phyloP scores from a whole-genome alignment of 2,888 invertebrate species.

The Corythucha ciliata region DNA sequence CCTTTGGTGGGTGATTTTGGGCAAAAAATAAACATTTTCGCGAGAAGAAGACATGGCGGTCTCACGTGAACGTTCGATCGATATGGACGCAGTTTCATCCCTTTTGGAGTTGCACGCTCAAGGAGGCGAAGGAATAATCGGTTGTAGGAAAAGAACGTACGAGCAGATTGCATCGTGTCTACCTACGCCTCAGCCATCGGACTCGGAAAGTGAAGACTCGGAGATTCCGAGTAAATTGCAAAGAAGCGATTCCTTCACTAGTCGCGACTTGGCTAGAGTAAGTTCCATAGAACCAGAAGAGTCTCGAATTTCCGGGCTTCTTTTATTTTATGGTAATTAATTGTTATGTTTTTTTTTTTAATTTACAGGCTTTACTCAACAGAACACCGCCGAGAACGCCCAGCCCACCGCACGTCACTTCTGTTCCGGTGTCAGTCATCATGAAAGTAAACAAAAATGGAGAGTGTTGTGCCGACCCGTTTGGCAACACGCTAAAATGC shows the following conservation, averaged over 20 bases:
- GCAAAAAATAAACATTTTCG: background rate
- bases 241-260: slow-evolving; percentile 37
- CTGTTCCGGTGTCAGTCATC: slow-evolving; percentile 60
- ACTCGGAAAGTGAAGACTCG: slow-evolving; percentile 62
- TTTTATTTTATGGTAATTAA: slow-evolving; percentile 1
- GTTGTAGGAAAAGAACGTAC: slow-evolving; percentile 26
- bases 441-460: slow-evolving; percentile 78
- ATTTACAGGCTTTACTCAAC: slow-evolving; percentile 42
- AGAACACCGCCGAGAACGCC: slow-evolving; percentile 46
- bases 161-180: slow-evolving; percentile 32
- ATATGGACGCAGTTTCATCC: slow-evolving; percentile 30
- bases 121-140: no score
- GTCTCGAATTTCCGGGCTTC: background rate
- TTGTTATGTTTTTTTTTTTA: slow-evolving; percentile 11
- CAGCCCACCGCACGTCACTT: slow-evolving; percentile 43
- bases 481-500: slow-evolving; percentile 20
- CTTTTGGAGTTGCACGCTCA: slow-evolving; percentile 22
- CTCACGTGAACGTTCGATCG: slow-evolving; percentile 38
- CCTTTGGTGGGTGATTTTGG: background rate
- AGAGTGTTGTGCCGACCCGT: slow-evolving; percentile 47
- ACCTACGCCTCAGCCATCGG: slow-evolving; percentile 74
- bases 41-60: no score
- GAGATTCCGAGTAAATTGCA: slow-evolving; percentile 45
- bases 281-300: slow-evolving; percentile 25
- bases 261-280: slow-evolving; percentile 48